These are phyloP conservation scores for Holacanthella duospinosa DNA, from an alignment of 2,888 invertebrate genomes.

Conservation along the genomic window DNA sequence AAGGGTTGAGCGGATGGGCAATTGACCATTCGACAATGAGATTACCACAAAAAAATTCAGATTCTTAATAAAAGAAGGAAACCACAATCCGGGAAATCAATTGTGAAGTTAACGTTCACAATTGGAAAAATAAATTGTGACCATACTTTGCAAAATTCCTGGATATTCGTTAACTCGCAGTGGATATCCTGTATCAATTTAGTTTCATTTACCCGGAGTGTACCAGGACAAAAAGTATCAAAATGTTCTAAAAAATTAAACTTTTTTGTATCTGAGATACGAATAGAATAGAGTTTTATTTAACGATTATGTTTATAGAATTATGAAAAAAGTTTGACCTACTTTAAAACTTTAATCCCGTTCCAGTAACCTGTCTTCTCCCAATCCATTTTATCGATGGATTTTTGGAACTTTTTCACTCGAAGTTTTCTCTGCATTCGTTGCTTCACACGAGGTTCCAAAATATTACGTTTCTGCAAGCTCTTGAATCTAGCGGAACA, in stretches of 20 bases:
- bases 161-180: no score
- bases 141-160: neutral
- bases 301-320: no score
- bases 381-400: constrained; percentile 51
- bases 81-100: constrained; percentile 4
- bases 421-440: constrained; percentile 58
- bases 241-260: no score
- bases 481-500: constrained; percentile 60
- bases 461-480: constrained; percentile 78
- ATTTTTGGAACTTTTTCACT: constrained; percentile 57
- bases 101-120: neutral
- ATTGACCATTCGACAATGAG: no score
- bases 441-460: constrained; percentile 54
- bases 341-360: constrained; percentile 27
- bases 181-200: no score
- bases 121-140: neutral
- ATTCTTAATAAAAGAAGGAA: neutral
- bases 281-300: neutral
- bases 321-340: neutral
- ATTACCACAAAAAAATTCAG: neutral
- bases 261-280: no score
- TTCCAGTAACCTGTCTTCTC: constrained; percentile 44
- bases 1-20: no score
- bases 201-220: no score
- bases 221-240: no score